Evolutionary conservation across 2,888 invertebrate genomes (phyloP).

Genomic region (Polyommatus icarus): DNA sequence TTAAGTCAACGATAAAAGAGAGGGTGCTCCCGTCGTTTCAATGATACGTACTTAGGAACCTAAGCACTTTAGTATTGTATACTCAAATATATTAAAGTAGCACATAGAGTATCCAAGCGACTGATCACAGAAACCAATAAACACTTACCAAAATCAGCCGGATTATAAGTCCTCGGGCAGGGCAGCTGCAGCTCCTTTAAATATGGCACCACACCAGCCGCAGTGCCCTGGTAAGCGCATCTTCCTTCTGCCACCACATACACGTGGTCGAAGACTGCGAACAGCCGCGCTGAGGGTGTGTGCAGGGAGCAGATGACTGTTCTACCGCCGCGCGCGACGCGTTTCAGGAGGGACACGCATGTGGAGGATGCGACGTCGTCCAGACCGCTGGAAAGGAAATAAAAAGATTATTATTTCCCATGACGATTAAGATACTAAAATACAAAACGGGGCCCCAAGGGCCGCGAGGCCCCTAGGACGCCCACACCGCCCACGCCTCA

Average conservation of each 20-base stretch:
- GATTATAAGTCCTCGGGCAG: constrained; percentile 96
- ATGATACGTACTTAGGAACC: too few species aligned
- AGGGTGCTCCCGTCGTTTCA: too few species aligned
- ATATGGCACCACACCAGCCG: constrained; percentile 90
- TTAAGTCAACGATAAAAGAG: too few species aligned
- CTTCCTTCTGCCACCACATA: constrained; percentile 94
- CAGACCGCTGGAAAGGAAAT: constrained; percentile 84
- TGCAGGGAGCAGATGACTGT: constrained; percentile 97
- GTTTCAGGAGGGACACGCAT: constrained; percentile 91
- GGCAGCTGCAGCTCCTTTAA: constrained; percentile 87
- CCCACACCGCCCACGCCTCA: too few species aligned
- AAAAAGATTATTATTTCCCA: neutral
- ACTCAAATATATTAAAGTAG: too few species aligned
- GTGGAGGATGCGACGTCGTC: constrained; percentile 95
- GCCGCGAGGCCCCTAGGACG: too few species aligned
- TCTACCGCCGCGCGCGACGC: constrained; percentile 90
- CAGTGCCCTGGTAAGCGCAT: constrained; percentile 93
- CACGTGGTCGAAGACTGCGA: constrained; percentile 94
- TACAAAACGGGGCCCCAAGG: too few species aligned
- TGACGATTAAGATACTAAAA: too few species aligned
- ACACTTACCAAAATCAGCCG: constrained; percentile 93
- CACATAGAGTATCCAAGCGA: too few species aligned
- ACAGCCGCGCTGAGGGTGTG: constrained; percentile 96
- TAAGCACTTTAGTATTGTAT: too few species aligned
- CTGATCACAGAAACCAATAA: too few species aligned